phyloP scores from a whole-genome alignment of 2,797 vertebrate species.

The Loriculus beryllinus region DNA sequence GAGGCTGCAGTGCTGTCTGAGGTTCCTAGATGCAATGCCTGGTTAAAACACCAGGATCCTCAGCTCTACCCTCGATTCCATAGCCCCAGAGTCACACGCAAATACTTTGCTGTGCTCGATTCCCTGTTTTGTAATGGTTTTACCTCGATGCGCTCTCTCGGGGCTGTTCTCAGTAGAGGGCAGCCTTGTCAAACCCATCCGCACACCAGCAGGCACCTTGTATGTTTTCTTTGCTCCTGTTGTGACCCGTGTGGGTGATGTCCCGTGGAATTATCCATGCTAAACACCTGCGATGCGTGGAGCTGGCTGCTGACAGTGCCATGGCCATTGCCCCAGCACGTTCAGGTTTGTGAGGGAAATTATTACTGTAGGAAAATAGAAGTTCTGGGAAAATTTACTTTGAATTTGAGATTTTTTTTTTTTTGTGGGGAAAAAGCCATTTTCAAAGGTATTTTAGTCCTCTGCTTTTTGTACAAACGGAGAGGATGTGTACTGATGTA shows the following conservation, averaged over 20 bases:
- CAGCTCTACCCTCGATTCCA: neutral
- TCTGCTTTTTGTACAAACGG: neutral
- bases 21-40: neutral
- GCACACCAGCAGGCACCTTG: fast-evolving
- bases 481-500: neutral
- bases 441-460: neutral
- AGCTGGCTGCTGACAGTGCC: neutral
- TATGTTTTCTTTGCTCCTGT: neutral
- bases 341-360: neutral
- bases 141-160: neutral
- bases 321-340: neutral
- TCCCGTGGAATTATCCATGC: neutral
- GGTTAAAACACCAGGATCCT: neutral
- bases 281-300: fast-evolving
- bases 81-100: neutral
- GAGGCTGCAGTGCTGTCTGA: neutral
- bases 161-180: slow-evolving; percentile 49
- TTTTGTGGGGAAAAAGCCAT: neutral
- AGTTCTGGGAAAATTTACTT: neutral
- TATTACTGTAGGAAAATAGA: neutral
- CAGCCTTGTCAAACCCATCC: slow-evolving; percentile 28
- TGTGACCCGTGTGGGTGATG: neutral
- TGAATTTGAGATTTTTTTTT: neutral
- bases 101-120: neutral
- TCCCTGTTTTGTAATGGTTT: neutral